Evolutionary conservation across 2,113 vertebrate genomes (phyloP), one percentile per base, ranked within the genome.

Genomic region (Perccottus glenii): DNA sequence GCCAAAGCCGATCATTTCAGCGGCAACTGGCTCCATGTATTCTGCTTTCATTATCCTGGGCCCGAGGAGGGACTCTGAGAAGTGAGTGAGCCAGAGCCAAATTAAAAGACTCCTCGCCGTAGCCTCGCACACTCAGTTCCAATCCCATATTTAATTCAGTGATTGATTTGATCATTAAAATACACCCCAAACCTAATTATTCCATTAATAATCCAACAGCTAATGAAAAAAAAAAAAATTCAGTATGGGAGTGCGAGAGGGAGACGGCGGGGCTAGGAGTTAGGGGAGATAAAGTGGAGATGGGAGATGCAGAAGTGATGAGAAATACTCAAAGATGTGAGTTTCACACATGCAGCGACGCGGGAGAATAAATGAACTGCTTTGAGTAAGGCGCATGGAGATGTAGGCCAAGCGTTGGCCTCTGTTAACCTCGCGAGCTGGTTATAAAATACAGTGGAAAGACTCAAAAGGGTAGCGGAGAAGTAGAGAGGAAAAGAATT

Each of bases 81-180:
- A 38, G 47, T 59, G 59, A 45, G 36, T 11, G 10, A 12, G 44
- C 32, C 9, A 11, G 60, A 70, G 69, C 33, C 58, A 72, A 84
- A 86, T 79, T 69, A 84, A 84, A 87, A 79, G 64, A 71, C 64
- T 85, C 62, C 77, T 27, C 19, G 19, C 3, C 55, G 12, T 46
- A 75, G 79, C 75, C 76, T 62, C 35, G 12, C 69, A 55, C 77
- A 78, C 60, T 80, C 64, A 60, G 57, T 56, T 80, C 70, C 19
- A 52, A 74, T 66, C 72, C 74, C 79, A 80, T 86, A 76, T 84
- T 86, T 87, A 85, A 88, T 90, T 88, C 78, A 80, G 64, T 86
- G 88, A 89, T 89, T 89, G 83, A 91, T 88, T 84, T 87, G 70
- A 89, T 89, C 85, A 87, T 89, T 90, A 87, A 82, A 89, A 88